These are phyloP conservation scores for Cremastinae sp. DNA, from an alignment of 2,888 invertebrate species.

Conservation along the genomic window DNA sequence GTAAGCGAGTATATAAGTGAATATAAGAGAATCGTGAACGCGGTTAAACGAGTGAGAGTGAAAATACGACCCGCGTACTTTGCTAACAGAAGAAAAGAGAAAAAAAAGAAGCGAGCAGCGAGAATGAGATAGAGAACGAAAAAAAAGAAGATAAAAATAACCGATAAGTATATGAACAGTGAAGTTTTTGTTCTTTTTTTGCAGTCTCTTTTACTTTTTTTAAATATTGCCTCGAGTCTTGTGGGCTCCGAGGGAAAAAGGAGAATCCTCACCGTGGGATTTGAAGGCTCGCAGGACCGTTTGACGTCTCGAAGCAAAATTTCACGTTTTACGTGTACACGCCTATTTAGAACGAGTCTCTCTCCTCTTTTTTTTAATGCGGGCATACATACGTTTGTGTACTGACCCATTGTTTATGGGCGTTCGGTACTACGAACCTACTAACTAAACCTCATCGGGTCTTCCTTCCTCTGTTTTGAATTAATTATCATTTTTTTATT, in stretches of 20 bases:
- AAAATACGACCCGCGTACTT: slow-evolving; percentile 32
- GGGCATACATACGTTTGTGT: slow-evolving; percentile 61
- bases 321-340: slow-evolving; percentile 28
- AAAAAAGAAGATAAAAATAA: slow-evolving; percentile 11
- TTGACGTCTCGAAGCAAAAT: slow-evolving; percentile 41
- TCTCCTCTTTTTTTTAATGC: slow-evolving; percentile 20
- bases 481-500: neutral
- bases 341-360: slow-evolving; percentile 38
- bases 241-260: slow-evolving; percentile 34
- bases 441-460: slow-evolving; percentile 69
- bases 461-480: neutral
- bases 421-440: slow-evolving; percentile 71
- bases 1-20: slow-evolving; percentile 64
- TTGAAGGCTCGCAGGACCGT: slow-evolving; percentile 59
- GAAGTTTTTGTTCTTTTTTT: slow-evolving; percentile 28
- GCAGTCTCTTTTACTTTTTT: slow-evolving; percentile 3
- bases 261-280: slow-evolving; percentile 73
- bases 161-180: slow-evolving; percentile 31
- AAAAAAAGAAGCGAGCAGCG: neutral
- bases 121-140: neutral
- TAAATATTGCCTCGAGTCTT: slow-evolving; percentile 28
- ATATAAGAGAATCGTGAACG: slow-evolving; percentile 61
- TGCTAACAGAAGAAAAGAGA: slow-evolving; percentile 41
- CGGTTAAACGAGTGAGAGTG: slow-evolving; percentile 58
- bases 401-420: slow-evolving; percentile 77